These are phyloP conservation scores for Tetanocera ferruginea DNA, from an alignment of 2,888 invertebrate species.

Conservation along the genomic window DNA sequence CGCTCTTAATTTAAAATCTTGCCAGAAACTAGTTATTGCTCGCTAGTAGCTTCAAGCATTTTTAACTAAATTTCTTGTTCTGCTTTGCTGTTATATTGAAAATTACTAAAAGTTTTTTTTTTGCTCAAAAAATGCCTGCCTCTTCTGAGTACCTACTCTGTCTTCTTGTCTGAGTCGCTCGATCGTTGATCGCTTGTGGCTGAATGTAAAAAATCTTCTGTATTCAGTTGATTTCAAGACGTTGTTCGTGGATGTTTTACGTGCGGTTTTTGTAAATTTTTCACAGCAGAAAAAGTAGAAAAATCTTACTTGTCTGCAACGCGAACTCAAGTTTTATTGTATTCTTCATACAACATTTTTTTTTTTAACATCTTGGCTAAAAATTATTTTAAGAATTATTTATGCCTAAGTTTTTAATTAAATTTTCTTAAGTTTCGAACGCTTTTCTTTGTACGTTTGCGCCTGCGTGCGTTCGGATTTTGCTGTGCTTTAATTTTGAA, in stretches of 20 bases:
- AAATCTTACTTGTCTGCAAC: constrained; percentile 13
- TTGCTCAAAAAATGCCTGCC: not conserved
- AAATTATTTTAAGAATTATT: not conserved
- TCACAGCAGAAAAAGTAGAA: not conserved
- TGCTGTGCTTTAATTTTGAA: not conserved
- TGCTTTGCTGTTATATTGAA: not conserved
- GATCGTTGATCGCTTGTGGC: not conserved
- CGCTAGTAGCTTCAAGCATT: not conserved
- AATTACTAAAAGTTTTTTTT: not conserved
- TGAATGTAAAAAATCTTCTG: constrained; percentile 23
- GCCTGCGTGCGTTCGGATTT: constrained; percentile 25
- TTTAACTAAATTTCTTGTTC: not conserved
- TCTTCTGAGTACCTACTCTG: not conserved
- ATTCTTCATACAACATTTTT: not conserved
- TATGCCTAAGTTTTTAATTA: not conserved
- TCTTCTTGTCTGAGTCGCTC: not conserved
- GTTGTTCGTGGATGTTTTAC: constrained; percentile 25
- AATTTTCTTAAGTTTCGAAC: not conserved
- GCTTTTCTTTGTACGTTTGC: constrained; percentile 4
- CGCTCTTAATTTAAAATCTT: too few relatives aligned
- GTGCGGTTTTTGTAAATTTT: constrained; percentile 5
- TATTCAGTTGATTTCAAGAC: constrained; percentile 31
- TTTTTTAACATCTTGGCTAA: not conserved
- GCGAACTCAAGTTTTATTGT: constrained; percentile 20
- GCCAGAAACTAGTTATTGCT: not conserved